These are phyloP conservation scores for Melinopterus prodromus DNA, from an alignment of 2,888 invertebrate genomes.

Conservation along the genomic window DNA sequence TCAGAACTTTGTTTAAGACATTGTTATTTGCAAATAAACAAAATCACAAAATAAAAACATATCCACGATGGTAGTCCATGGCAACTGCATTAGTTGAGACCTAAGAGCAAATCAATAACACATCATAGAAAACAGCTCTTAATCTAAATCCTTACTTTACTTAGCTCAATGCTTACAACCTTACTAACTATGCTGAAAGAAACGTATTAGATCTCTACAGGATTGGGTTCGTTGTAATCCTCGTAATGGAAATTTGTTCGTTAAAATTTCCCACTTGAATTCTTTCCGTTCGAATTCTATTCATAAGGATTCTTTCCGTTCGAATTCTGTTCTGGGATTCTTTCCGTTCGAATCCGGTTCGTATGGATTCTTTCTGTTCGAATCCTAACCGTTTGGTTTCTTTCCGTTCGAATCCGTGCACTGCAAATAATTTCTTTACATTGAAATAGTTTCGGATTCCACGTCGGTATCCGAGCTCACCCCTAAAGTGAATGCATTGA, in stretches of 20 bases:
- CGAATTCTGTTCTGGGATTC: too few species aligned
- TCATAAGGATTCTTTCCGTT: too few species aligned
- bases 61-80: background rate
- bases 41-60: background rate
- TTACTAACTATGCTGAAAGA: background rate
- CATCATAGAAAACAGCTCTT: background rate
- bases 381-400: background rate
- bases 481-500: constrained; percentile 17
- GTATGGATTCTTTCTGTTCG: background rate
- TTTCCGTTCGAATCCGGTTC: background rate
- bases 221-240: background rate
- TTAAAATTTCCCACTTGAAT: background rate
- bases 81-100: background rate
- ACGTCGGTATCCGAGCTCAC: constrained; percentile 19
- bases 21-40: background rate
- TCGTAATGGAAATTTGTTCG: background rate
- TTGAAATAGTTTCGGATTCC: background rate
- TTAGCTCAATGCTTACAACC: background rate
- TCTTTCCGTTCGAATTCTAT: too few species aligned
- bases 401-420: background rate
- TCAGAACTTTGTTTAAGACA: background rate
- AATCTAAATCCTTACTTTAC: background rate
- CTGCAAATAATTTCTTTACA: background rate
- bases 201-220: background rate
- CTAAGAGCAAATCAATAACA: background rate